Base-by-base conservation (phyloP, 2,797 vertebrate species). In the Gallinago stenura region DNA sequence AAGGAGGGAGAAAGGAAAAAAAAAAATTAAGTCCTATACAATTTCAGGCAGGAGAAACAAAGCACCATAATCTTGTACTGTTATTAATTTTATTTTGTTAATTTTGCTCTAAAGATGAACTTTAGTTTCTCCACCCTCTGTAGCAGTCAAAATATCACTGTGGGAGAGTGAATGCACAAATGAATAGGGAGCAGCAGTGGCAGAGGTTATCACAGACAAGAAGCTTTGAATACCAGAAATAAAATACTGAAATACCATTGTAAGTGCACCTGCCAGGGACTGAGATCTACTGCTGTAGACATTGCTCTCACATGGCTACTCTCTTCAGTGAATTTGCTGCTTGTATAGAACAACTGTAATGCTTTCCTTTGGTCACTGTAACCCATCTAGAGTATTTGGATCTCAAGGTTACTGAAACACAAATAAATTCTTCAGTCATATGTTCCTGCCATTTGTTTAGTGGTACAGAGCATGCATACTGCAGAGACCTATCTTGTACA, bases 331-430 rank as follows among this genome's bases (percentile, higher is more conserved):
- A 75, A 77, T 37, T 76, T 87, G 70, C 26, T 83, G 33, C 48
- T 95, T 87, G 66, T 62, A 83, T 64, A 85, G 91, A 95, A 95
- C 69, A 92, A 96, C 43, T 93, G 90, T 6, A 90, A 30, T 26
- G 54, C 24, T 93, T 89, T 85, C 21, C 54, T 83, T 92, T 64
- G 61, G 76, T 66, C 73, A 25, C 56, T 65, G 31, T 45, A 94
- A 78, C 68, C 35, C 19, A 45, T 54, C 31, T 70, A 51, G 61
- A 90, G 57, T 69, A 46, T 86, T 89, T 92, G 68, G 75, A 86
- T 89, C 71, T 96, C 75, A 94, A 58, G 80, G 71, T 78, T 93
- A 95, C 39, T 64, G 78, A 90, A 96, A 76, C 84, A 95, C 41
- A 84, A 90, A 89, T 60, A 85, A 91, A 90, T 68, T 83, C 79